Evolutionary conservation across 2,797 vertebrate genomes (phyloP).

Genomic region (Sebastes vulpes): DNA sequence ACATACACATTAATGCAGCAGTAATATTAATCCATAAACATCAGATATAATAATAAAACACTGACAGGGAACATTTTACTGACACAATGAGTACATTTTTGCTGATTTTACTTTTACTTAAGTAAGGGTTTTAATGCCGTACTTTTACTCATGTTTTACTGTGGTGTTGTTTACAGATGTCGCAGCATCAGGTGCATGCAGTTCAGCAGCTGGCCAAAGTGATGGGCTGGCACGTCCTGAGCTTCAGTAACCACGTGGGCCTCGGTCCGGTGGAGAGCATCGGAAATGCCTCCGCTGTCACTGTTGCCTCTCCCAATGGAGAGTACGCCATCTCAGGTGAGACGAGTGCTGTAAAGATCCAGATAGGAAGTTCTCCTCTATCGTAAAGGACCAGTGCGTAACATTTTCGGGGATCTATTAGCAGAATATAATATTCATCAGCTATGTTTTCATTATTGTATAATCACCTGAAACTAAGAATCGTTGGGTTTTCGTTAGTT

Average conservation of each 20-base stretch:
- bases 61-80: not conserved
- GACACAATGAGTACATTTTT: not conserved
- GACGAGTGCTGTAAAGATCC: not conserved
- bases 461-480: too few relatives aligned
- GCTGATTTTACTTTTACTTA: not conserved
- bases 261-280: conserved; percentile 96
- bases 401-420: too few relatives aligned
- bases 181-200: conserved; percentile 97
- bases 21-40: not conserved
- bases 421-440: too few relatives aligned
- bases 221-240: conserved; percentile 98
- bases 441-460: too few relatives aligned
- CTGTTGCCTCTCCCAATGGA: conserved; percentile 94
- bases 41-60: not conserved
- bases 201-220: conserved; percentile 99
- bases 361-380: not conserved
- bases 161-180: conserved; percentile 88
- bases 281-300: conserved; percentile 96
- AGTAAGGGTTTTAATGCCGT: not conserved
- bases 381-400: too few relatives aligned
- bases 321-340: conserved; percentile 96
- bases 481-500: too few relatives aligned
- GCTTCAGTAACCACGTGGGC: conserved; percentile 97
- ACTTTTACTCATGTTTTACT: too few relatives aligned
- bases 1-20: not conserved